Evolutionary conservation across 2,113 vertebrate genomes (phyloP).

Genomic region (Eidolon helvum): DNA sequence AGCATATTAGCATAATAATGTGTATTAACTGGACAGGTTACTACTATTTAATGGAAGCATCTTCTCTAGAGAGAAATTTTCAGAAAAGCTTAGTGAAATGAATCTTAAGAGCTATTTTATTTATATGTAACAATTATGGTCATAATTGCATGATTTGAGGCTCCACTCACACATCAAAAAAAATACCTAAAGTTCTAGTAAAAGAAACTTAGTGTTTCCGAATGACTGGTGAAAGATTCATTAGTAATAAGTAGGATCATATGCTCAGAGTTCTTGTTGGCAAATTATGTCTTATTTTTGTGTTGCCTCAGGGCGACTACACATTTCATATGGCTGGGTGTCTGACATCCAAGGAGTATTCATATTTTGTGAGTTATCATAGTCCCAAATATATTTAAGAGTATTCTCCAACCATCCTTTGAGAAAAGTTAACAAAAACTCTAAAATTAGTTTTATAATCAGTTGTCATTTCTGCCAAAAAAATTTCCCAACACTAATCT

Average conservation of each 20-base stretch:
- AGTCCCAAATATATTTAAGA: background rate
- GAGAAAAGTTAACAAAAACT: background rate
- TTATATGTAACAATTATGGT: background rate
- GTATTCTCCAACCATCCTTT: background rate
- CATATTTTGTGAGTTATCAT: background rate
- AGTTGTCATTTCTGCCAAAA: background rate
- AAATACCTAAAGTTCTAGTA: background rate
- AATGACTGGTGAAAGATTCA: background rate
- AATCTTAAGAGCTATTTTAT: background rate
- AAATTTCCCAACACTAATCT: background rate
- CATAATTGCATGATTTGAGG: background rate
- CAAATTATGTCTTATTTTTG: constrained; percentile 11
- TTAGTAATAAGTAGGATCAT: background rate
- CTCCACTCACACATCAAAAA: background rate
- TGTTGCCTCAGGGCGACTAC: background rate
- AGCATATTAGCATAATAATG: background rate
- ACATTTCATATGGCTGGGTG: background rate
- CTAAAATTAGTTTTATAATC: background rate
- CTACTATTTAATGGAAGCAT: background rate
- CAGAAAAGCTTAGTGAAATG: background rate
- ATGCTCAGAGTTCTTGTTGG: background rate
- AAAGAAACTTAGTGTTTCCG: background rate
- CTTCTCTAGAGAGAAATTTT: background rate
- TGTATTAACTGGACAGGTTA: background rate
- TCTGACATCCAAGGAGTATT: background rate